phyloP scores from a whole-genome alignment of 2,797 vertebrate genomes.

The Chromobotia macracanthus region DNA sequence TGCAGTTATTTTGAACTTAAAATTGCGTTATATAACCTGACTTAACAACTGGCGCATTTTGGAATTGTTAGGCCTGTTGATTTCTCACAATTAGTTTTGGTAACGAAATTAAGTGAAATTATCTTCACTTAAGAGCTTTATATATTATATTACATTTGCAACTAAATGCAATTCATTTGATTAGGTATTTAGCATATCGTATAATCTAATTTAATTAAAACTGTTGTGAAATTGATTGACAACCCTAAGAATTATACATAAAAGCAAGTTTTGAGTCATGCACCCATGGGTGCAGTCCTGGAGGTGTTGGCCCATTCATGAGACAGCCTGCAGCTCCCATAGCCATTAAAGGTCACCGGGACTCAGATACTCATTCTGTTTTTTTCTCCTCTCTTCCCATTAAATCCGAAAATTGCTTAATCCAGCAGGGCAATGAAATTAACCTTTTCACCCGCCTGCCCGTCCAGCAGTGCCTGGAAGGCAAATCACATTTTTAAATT shows the following conservation, averaged over 20 bases:
- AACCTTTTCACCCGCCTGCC: conserved; percentile 65
- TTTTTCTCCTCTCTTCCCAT: conserved; percentile 57
- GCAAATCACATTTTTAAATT: conserved; percentile 54
- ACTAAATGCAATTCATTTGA: background rate
- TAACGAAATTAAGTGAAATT: too few relatives aligned
- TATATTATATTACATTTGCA: background rate
- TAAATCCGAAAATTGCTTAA: conserved; percentile 65
- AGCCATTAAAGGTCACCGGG: conserved; percentile 51
- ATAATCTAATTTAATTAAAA: background rate
- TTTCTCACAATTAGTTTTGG: background rate
- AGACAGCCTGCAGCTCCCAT: conserved; percentile 12
- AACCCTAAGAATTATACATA: background rate
- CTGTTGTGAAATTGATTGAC: background rate
- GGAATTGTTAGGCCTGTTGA: background rate
- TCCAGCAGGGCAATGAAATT: conserved; percentile 67
- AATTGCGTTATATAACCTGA: background rate
- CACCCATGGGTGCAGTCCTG: background rate
- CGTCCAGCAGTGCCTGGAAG: conserved; percentile 56
- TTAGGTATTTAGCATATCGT: too few relatives aligned
- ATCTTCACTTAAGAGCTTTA: too few relatives aligned
- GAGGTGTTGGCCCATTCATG: conserved; percentile 6
- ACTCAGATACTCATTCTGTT: conserved; percentile 57
- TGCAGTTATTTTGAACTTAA: background rate
- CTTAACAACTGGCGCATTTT: background rate
- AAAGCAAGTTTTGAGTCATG: conserved; percentile 17